Conservation (phyloP, 2,888 invertebrate species). For the Eupithecia exiguata region DNA sequence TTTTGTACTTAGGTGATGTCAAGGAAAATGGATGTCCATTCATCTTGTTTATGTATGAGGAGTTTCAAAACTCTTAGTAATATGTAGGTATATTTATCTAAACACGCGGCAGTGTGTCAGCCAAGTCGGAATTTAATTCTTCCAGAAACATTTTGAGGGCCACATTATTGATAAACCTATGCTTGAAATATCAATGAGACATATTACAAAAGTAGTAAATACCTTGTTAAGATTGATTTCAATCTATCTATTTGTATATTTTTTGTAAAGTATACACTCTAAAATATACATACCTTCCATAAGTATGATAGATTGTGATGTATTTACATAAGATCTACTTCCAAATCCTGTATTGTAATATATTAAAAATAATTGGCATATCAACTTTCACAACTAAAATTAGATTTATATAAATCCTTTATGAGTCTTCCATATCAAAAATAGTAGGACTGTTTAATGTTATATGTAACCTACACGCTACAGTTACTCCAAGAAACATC, state of each 20-base stretch:
- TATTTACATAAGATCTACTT: slow-evolving; percentile 79
- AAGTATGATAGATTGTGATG: slow-evolving; percentile 53
- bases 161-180: slow-evolving; percentile 60
- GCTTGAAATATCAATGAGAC: slow-evolving; percentile 80
- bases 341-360: slow-evolving; percentile 70
- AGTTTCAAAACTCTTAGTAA: not conserved
- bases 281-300: slow-evolving; percentile 18
- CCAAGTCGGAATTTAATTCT: slow-evolving; percentile 38
- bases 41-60: slow-evolving; percentile 27
- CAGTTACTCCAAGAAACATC: slow-evolving; percentile 33
- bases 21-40: slow-evolving; percentile 49
- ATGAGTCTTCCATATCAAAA: slow-evolving; percentile 84
- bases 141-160: slow-evolving; percentile 66
- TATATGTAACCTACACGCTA: slow-evolving; percentile 31
- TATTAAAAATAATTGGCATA: slow-evolving; percentile 77
- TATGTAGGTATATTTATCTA: slow-evolving; percentile 3
- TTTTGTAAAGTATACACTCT: slow-evolving; percentile 80
- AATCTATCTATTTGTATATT: slow-evolving; percentile 77
- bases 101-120: slow-evolving; percentile 17
- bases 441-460: slow-evolving; percentile 67
- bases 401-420: slow-evolving; percentile 72
- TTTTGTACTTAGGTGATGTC: slow-evolving; percentile 66
- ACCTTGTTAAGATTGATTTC: slow-evolving; percentile 55
- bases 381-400: slow-evolving; percentile 81
- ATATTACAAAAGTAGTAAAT: slow-evolving; percentile 76